Conservation (phyloP, 35 echinoderm and acorn worm species). For the Holothuria glaberrima region DNA sequence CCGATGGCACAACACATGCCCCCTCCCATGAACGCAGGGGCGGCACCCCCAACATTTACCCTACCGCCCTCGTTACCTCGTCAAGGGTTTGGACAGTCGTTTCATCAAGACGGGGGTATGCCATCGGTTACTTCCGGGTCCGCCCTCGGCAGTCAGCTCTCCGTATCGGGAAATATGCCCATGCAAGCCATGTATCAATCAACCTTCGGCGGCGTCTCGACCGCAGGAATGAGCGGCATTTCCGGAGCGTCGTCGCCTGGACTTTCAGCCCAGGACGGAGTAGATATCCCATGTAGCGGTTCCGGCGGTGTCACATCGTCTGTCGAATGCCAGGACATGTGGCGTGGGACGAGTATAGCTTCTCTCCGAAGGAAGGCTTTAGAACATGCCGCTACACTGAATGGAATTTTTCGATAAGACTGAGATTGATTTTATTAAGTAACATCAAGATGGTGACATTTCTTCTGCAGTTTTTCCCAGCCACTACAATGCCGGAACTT, state of each 20-base stretch:
- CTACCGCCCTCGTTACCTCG: slow-evolving; percentile 93
- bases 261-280: slow-evolving; percentile 64
- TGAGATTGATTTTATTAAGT: background rate
- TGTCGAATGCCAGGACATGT: slow-evolving; percentile 84
- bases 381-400: slow-evolving; percentile 93
- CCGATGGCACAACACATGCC: slow-evolving; percentile 74
- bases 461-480: background rate
- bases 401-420: slow-evolving; percentile 96
- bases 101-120: slow-evolving; percentile 66
- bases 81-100: slow-evolving; percentile 85
- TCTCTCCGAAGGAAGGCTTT: slow-evolving; percentile 94
- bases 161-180: slow-evolving; percentile 71
- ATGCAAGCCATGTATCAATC: slow-evolving; percentile 99
- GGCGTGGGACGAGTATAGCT: slow-evolving; percentile 97
- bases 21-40: slow-evolving; percentile 69
- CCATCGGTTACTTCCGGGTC: slow-evolving; percentile 55
- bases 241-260: slow-evolving; percentile 68
- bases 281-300: slow-evolving; percentile 65
- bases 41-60: slow-evolving; percentile 71
- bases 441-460: background rate
- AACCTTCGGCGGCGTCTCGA: slow-evolving; percentile 75
- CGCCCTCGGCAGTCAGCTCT: slow-evolving; percentile 58
- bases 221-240: slow-evolving; percentile 50
- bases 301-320: slow-evolving; percentile 61
- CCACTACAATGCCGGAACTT: background rate